phyloP scores from a whole-genome alignment of 2,113 vertebrate genomes.

The Cariama cristata region DNA sequence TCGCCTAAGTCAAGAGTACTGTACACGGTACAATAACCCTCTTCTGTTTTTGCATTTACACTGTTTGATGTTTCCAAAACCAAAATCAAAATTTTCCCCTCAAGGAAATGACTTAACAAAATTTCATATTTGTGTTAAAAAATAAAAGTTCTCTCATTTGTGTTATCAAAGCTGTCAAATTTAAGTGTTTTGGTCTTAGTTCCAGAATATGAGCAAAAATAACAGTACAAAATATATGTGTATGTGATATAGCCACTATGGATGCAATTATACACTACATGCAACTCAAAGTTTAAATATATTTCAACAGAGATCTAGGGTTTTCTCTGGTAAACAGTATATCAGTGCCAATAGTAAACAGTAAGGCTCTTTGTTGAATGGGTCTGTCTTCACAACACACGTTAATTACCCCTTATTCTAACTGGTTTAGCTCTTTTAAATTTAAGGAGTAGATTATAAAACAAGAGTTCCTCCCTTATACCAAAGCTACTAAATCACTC shows the following conservation, averaged over 20 bases:
- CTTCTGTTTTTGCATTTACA: not conserved
- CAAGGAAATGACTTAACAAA: not conserved
- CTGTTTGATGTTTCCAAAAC: not conserved
- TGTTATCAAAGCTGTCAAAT: not conserved
- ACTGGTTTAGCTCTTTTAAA: not conserved
- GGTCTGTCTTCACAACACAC: not conserved
- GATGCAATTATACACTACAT: not conserved
- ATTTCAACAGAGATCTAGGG: not conserved
- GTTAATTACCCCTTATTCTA: not conserved
- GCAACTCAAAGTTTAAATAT: not conserved
- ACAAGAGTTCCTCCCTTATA: not conserved
- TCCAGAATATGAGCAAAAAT: not conserved
- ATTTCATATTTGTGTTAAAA: not conserved
- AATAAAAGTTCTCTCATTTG: not conserved
- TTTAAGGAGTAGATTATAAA: not conserved
- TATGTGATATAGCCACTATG: not conserved
- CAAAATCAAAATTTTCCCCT: not conserved
- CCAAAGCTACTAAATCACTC: not conserved
- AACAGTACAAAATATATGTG: not conserved
- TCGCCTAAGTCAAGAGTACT: not conserved
- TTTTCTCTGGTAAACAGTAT: not conserved
- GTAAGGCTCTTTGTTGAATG: not conserved
- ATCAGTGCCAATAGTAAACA: not conserved
- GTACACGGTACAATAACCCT: not conserved
- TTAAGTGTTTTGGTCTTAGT: not conserved